Evolutionary conservation across 2,113 vertebrate genomes (phyloP), one percentile per base, ranked within the genome.

Genomic region (Pseudorhombus dupliciocellatus): DNA sequence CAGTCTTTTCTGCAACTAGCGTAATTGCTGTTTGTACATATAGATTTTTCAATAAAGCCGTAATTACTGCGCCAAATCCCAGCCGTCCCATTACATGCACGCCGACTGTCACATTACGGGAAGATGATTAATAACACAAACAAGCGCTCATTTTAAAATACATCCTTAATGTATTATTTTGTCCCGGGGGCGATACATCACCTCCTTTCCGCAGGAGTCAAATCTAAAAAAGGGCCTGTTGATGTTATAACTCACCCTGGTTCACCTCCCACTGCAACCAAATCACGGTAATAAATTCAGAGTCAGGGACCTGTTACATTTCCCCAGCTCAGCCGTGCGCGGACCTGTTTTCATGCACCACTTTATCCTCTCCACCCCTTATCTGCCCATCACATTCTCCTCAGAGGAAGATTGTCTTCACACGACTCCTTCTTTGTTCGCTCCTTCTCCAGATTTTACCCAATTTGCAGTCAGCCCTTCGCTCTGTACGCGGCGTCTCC

Each of bases 11-110:
- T 54, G 51, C 74, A 81, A 66, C 69, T 56, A 77, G 75, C 40
- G 57, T 79, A 85, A 87, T 81, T 86, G 79, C 66, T 87, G 77
- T 67, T 73, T 4, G 62, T 73, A 66, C 59, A 64, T 79, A 87
- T 81, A 73, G 81, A 89, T 90, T 87, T 91, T 89, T 80, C 84
- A 88, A 88, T 88, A 84, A 83, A 85, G 81, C 70, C 70, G 68
- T 86, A 87, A 91, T 90, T 83, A 88, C 77, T 3, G 84, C 8
- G 66, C 7, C 7, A 80, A 87, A 76, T 87, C 89, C 86, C 88
- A 62, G 72, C 51, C 26, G 86, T 79, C 69, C 80, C 67, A 87
- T 90, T 88, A 80, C 67, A 63, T 53, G 62, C 67, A 63, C 74
- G 71, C 10, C 25, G 57, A 50, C 53, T 81, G 81, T 80, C 81